Evolutionary conservation across 1,140 invertebrate species (phyloP), one percentile per base, ranked within the genome.

Genomic region (Vanessa atalanta): DNA sequence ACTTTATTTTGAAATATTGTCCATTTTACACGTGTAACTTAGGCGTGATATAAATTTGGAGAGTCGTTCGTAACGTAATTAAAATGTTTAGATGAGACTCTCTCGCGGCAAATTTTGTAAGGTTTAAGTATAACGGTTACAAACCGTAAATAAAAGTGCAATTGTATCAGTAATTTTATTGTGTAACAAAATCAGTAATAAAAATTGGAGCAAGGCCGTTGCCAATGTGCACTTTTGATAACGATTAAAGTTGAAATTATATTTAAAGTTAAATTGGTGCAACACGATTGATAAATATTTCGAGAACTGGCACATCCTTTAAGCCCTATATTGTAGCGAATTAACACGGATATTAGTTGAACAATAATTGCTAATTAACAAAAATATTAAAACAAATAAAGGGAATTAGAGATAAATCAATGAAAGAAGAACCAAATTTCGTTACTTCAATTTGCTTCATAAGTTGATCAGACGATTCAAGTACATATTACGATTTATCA

Each of bases 191-290:
- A 72, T 66, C 47, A 31, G 23, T 37, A 60, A 47, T 57, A 43
- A 69, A 61, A 69, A 69, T 63, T 72, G 31, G 70, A 15, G 51
- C 70, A 72, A 72, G 70, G 70, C 51, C 23, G 51, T 23, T 57
- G 14, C 14, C 37, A 65, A 47, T 55, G 64, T 65, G 51, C 53
- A 55, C 57, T 57, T 65, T 72, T 65, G 64, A 65, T 72, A 72
- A 72, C 64, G 37, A 55, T 65, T 66, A 47, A 47, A 23, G 31
- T 65, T 43, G 9, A 66, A 60, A 67, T 65, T 48, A 66, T 72
- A 72, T 47, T 65, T 65, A 66, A 20, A 69, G 55, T 67, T 53
- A 1, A 61, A 9, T 61, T 61, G 43, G 26, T 68, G 20, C 53
- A 31, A 57, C 47, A 15, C 16, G 47, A 69, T 15, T 69, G 66